phyloP scores from a whole-genome alignment of 2,888 invertebrate genomes.

The Nowickia ferox region DNA sequence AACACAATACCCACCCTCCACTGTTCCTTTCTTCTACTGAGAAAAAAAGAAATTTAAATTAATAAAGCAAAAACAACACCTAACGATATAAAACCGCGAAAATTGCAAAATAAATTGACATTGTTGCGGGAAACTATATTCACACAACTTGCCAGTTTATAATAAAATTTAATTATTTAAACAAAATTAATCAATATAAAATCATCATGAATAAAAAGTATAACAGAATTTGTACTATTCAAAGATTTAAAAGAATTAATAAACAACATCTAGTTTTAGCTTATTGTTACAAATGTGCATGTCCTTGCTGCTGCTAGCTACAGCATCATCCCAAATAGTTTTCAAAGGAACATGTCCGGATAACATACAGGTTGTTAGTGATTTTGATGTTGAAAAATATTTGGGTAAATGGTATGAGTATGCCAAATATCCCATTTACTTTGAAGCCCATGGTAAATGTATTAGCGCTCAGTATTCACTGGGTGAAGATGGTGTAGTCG shows the following conservation, averaged over 20 bases:
- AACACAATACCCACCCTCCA: no score
- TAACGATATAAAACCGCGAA: constrained; percentile 16
- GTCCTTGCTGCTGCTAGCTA: constrained; percentile 9
- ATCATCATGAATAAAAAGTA: constrained; percentile 36
- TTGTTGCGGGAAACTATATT: neutral
- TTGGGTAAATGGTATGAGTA: constrained; percentile 90
- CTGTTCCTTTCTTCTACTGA: no score
- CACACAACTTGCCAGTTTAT: neutral
- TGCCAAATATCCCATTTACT: constrained; percentile 88
- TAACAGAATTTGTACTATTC: neutral
- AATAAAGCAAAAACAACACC: neutral
- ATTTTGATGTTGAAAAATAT: constrained; percentile 82
- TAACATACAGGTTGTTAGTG: constrained; percentile 52
- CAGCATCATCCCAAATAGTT: constrained; percentile 57
- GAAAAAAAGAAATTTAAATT: neutral
- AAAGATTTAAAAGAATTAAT: neutral
- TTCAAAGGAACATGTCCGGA: constrained; percentile 58
- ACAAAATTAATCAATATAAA: neutral
- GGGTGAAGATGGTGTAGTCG: constrained; percentile 83
- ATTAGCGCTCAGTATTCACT: constrained; percentile 86
- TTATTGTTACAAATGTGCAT: neutral
- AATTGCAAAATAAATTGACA: neutral
- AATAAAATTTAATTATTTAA: neutral
- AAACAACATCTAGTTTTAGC: neutral
- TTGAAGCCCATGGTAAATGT: constrained; percentile 88